Evolutionary conservation across 1,140 invertebrate genomes (phyloP).

Genomic region (Euschistus heros): DNA sequence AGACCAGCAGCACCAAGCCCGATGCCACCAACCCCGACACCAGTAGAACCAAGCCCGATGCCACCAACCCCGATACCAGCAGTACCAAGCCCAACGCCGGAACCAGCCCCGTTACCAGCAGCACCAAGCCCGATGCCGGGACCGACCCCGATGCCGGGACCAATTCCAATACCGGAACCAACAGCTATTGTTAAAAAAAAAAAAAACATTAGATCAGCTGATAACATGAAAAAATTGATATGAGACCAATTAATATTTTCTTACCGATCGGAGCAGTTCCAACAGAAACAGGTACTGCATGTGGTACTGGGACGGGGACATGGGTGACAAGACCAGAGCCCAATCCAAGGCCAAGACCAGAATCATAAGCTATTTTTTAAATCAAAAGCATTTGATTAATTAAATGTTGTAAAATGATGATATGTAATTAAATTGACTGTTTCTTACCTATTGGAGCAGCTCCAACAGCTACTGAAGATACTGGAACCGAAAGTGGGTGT

Average conservation of each 20-base stretch:
- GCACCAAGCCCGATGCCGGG: background rate
- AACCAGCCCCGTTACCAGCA: background rate
- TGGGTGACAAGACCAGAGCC: background rate
- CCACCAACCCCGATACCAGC: background rate
- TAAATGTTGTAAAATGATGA: too few relatives aligned
- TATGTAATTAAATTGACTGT: background rate
- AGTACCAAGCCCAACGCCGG: background rate
- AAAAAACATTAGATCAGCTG: background rate
- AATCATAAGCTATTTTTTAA: too few relatives aligned
- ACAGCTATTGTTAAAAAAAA: background rate
- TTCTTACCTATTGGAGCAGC: background rate
- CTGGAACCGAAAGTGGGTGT: background rate
- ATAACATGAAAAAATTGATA: background rate
- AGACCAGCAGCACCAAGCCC: slow-evolving; percentile 8
- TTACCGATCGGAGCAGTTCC: background rate
- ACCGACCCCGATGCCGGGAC: background rate
- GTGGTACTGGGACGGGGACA: background rate
- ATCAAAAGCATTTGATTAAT: too few relatives aligned
- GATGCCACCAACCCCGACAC: background rate
- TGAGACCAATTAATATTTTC: background rate
- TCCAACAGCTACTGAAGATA: background rate
- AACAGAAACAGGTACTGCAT: background rate
- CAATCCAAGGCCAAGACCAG: background rate
- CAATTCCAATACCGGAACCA: background rate
- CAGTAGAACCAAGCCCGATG: too few relatives aligned